Evolutionary conservation across 1,140 invertebrate species (phyloP), one percentile per base, ranked within the genome.

Genomic region (Philotrypesis tridentata): DNA sequence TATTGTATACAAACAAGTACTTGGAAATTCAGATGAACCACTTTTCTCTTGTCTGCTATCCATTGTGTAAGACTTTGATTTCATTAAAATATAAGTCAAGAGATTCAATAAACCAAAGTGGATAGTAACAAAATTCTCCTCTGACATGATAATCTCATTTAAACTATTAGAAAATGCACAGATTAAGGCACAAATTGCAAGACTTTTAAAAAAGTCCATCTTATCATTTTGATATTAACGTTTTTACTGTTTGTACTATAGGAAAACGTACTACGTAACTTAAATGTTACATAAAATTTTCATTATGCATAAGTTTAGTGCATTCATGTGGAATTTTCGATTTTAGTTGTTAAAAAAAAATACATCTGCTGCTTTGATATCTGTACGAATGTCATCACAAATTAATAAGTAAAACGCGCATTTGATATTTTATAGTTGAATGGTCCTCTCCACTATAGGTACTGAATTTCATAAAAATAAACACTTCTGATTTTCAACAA

Each of bases 141-240:
- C 67, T 68, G 29, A 33, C 17, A 71, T 40, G 23, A 23, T 77
- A 77, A 82, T 77, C 67, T 71, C 67, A 82, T 61, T 67, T 61
- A 40, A 72, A 78, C 43, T 43, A 31, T 4, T 71, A 77, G 25
- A 40, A 82, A 82, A 82, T 78, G 80, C 80, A 82, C 68, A 48
- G 31, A 78, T 78, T 78, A 82, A 82, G 75, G 80, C 80, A 82
- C 80, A 72, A 73, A 78, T 78, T 77, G 23, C 71, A 72, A 77
- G 75, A 82, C 60, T 43, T 31, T 70, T 63, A 14, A 9, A 2
- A 43, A 74, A 81, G 74, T 82, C 80, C 77, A 70, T 25, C 31
- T 23, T 31, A 14, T 72, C 60, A 72, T 60, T 78, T 78, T 73
- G 37, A 27, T 76, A 73, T 63, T 78, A 37, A 33, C 40, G 72